Evolutionary conservation across 2,888 invertebrate species (phyloP), one percentile per base, ranked within the genome.

Genomic region (Drosophila lutescens): DNA sequence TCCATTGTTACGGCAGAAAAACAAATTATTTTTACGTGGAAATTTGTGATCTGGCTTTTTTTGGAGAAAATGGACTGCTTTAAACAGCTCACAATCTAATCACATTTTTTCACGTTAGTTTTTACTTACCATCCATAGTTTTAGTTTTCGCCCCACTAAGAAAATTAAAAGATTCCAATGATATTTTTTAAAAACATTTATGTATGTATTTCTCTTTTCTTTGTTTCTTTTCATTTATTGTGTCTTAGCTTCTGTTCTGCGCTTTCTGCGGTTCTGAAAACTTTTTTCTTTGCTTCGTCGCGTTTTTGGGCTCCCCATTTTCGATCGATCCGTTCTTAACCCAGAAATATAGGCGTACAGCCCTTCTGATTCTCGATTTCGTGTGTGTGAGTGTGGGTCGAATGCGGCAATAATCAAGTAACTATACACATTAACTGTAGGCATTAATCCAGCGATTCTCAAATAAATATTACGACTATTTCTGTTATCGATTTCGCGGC

Each of bases 341-440:
- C 76, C 83, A 71, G 69, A 62, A 49, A 69, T 40, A 32, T 32
- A 62, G 58, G 61, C 44, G 44, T 47, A 36, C 36, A 26, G 34
- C 57, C 43, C 38, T 36, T 32, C 20, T 34, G 23, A 44, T 44
- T 26, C 23, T 26, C 23, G 23, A 8, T 1, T 41, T 26, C 17
- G 43, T 20, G 9, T 68, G 34, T 47, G 51, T 56, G 17, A 47
- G 53, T 72, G 20, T 74, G 30, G 49, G 23, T 78, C 56, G 10
- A 79, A 79, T 80, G 77, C 72, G 72, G 73, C 77, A 82, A 82
- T 79, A 77, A 79, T 82, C 77, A 74, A 72, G 73, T 83, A 72
- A 79, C 80, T 84, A 85, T 84, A 78, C 83, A 87, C 86, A 84
- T 78, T 87, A 78, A 87, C 78, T 85, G 78, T 78, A 87, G 83